A percentile compares a stretch with the other conserved stretches of the same genome.
These are phyloP conservation scores for Microcebus griseorufus DNA, from an alignment of 2,113 vertebrate genomes.

Conservation along the genomic window DNA sequence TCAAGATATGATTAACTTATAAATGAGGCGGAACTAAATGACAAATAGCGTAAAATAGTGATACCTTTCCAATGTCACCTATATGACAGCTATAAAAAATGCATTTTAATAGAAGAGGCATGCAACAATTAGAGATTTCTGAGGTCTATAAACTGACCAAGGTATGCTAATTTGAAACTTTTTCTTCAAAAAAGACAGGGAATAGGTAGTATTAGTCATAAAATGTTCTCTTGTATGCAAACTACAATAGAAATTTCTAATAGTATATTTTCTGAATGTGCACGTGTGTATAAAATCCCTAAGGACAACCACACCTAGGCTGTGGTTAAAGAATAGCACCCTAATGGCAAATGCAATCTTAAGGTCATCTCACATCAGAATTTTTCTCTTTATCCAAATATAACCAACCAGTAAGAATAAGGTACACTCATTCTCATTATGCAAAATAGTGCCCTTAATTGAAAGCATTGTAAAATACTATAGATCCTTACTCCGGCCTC, in stretches of 20 bases:
- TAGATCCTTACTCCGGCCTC: slow-evolving; percentile 95
- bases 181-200: neutral
- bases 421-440: slow-evolving; percentile 33
- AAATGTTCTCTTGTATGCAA: neutral
- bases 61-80: neutral
- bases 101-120: neutral
- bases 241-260: neutral
- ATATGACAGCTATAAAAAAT: neutral
- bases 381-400: slow-evolving; percentile 49
- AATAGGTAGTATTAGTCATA: neutral
- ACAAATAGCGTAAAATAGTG: neutral
- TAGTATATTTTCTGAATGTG: neutral
- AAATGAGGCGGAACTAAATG: slow-evolving; percentile 3
- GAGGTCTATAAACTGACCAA: neutral
- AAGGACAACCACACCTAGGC: neutral
- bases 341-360: neutral
- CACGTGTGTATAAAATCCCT: neutral
- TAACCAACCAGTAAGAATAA: slow-evolving; percentile 40
- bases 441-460: slow-evolving; percentile 11
- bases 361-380: neutral
- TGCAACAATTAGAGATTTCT: neutral
- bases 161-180: neutral
- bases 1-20: neutral
- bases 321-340: neutral
- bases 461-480: slow-evolving; percentile 62